Evolutionary conservation across 2,888 invertebrate species (phyloP).

Genomic region (Drosophila tripunctata): DNA sequence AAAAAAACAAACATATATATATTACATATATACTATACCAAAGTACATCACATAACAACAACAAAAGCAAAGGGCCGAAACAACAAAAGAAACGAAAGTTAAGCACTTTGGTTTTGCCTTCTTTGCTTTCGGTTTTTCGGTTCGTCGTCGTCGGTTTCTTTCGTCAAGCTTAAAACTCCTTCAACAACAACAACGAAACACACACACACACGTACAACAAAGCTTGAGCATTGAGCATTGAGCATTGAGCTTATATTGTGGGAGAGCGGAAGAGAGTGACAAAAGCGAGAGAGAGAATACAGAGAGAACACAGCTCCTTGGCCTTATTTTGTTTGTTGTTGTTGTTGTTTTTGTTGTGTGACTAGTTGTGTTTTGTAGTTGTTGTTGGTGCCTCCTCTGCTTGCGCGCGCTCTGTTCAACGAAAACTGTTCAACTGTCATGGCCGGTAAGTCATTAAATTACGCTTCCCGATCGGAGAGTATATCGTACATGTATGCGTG

Average conservation of each 20-base stretch:
- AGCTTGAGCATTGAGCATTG: conserved; percentile 18
- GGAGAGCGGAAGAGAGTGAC: conserved; percentile 31
- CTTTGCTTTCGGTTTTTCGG: conserved; percentile 53
- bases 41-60: conserved; percentile 51
- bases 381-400: conserved; percentile 48
- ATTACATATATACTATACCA: conserved; percentile 40
- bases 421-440: conserved; percentile 87
- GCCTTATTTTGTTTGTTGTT: conserved; percentile 61
- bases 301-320: conserved; percentile 60
- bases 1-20: conserved; percentile 27
- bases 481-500: not conserved
- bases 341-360: conserved; percentile 49
- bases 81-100: conserved; percentile 59
- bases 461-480: conserved; percentile 13
- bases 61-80: conserved; percentile 49
- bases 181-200: conserved; percentile 30
- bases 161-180: conserved; percentile 46
- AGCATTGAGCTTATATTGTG: conserved; percentile 30
- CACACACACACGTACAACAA: conserved; percentile 28
- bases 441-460: conserved; percentile 88
- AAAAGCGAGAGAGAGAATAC: conserved; percentile 31
- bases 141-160: conserved; percentile 47
- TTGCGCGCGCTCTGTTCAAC: conserved; percentile 67
- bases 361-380: too few relatives aligned
- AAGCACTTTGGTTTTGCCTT: conserved; percentile 57